Base-by-base conservation (phyloP, 1,140 invertebrate genomes). In the Eciton burchellii region DNA sequence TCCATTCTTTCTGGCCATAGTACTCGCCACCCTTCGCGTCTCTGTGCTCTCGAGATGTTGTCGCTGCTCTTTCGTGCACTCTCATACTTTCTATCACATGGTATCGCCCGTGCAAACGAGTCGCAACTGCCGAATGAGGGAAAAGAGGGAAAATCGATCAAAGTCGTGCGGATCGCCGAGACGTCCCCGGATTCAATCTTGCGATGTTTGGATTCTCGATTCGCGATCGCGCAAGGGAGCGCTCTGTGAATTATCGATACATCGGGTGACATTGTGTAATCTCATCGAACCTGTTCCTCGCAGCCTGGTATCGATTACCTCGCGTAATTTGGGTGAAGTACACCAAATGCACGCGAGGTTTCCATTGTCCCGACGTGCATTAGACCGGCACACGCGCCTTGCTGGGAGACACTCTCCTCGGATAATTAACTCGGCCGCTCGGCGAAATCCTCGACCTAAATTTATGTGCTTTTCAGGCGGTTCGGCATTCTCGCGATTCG, bases 401-500 rank as follows among this genome's bases (percentile, higher is more conserved):
- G 63, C 26, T 26, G 9, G 24, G 41, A 16, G 8, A 65, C 77
- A 65, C 16, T 5, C 35, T 82, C 66, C 57, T 76, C 63, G 84
- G 71, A 85, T 85, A 87, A 87, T 87, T 87, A 87, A 87, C 43
- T 47, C 5, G 41, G 24, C 41, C 47, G 74, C 24, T 43, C 79
- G 24, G 24, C 62, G 4, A 70, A 77, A 82, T 84, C 68, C 43
- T 41, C 63, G 12, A 26, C 14, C 29, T 49, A 59, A 81, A 74
- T 59, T 26, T 79, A 72, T 52, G 70, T 57, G 45, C 72, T 82
- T 87, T 74, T 84, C 74, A 70, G 21, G 3, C 21, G 68, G 63
- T 62, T 81, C 49, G 63, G 49, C 35, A 79, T 56, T 79, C 41
- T 41, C 49, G 63, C 74, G 63, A 79, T 79, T 79, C 74, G 19